Percentiles rank a stretch among this genome's conserved stretches.
Evolutionary conservation across 2,888 invertebrate species (phyloP).

Genomic region (Incurvaria masculella): DNA sequence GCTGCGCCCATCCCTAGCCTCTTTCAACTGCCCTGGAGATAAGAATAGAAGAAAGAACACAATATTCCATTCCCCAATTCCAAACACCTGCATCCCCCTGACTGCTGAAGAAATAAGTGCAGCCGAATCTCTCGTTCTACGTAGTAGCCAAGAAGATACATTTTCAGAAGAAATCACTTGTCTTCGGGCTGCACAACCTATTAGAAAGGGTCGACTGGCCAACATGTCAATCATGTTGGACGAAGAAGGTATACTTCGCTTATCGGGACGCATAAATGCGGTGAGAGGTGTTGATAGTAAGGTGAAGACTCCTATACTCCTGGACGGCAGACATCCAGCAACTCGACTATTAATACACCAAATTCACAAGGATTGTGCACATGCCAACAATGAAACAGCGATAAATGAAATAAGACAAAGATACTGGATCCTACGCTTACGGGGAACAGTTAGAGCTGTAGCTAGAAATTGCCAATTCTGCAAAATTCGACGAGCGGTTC

Average conservation of each 20-base stretch:
- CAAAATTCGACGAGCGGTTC: background rate
- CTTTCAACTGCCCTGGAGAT: too few species aligned
- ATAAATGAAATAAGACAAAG: background rate
- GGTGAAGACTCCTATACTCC: background rate
- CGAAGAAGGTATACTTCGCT: background rate
- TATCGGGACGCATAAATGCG: background rate
- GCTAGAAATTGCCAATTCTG: conserved; percentile 1
- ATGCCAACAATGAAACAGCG: background rate
- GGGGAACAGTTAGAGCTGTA: background rate
- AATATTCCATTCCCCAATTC: too few species aligned
- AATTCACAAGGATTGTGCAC: conserved; percentile 1
- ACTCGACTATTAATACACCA: background rate
- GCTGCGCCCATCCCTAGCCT: too few species aligned
- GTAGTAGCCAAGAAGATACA: background rate
- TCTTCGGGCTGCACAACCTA: background rate
- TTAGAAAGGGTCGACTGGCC: background rate
- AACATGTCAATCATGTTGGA: background rate
- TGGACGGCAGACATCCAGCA: conserved; percentile 2
- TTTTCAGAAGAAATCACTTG: background rate
- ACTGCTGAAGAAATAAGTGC: background rate
- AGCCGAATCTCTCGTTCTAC: background rate
- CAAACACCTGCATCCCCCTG: background rate
- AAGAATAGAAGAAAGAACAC: too few species aligned
- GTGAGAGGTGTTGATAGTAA: background rate
- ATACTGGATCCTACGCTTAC: background rate